phyloP scores from a whole-genome alignment of 2,113 vertebrate genomes.

The Orcinus orca region DNA sequence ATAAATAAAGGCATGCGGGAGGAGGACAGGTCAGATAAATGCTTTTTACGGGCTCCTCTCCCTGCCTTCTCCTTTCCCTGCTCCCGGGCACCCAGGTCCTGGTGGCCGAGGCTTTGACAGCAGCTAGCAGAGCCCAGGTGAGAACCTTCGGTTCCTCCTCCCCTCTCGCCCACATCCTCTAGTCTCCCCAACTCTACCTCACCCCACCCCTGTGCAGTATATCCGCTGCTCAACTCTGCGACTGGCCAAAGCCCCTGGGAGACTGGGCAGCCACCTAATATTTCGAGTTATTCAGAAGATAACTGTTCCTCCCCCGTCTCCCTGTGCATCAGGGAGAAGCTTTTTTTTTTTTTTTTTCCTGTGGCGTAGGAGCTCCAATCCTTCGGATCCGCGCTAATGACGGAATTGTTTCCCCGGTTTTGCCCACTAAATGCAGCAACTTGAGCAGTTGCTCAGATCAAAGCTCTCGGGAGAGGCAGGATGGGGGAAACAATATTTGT shows the following conservation, averaged over 20 bases:
- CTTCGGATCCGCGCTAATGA: slow-evolving; percentile 79
- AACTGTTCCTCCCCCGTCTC: slow-evolving; percentile 60
- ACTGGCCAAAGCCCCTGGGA: neutral
- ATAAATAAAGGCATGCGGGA: slow-evolving; percentile 74
- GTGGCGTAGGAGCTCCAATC: slow-evolving; percentile 64
- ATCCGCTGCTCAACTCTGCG: slow-evolving; percentile 32
- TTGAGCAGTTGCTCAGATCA: slow-evolving; percentile 82
- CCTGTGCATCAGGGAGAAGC: slow-evolving; percentile 54
- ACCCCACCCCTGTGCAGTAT: neutral
- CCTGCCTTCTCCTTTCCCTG: neutral
- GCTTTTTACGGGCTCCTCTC: slow-evolving; percentile 35
- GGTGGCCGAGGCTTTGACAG: slow-evolving; percentile 46
- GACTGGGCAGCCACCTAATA: slow-evolving; percentile 49
- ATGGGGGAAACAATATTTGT: slow-evolving; percentile 81
- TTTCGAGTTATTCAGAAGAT: slow-evolving; percentile 76
- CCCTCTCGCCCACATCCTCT: neutral
- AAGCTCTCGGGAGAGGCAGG: slow-evolving; percentile 75
- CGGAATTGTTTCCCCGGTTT: slow-evolving; percentile 80
- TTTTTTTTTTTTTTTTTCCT: slow-evolving; percentile 29
- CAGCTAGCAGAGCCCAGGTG: slow-evolving; percentile 15
- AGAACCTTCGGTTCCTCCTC: neutral
- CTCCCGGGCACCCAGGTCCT: neutral
- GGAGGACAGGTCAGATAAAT: slow-evolving; percentile 76
- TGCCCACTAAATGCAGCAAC: slow-evolving; percentile 80
- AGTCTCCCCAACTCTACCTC: neutral